These are phyloP conservation scores for Macheiramphus alcinus DNA, from an alignment of 2,113 vertebrate genomes.

Conservation along the genomic window DNA sequence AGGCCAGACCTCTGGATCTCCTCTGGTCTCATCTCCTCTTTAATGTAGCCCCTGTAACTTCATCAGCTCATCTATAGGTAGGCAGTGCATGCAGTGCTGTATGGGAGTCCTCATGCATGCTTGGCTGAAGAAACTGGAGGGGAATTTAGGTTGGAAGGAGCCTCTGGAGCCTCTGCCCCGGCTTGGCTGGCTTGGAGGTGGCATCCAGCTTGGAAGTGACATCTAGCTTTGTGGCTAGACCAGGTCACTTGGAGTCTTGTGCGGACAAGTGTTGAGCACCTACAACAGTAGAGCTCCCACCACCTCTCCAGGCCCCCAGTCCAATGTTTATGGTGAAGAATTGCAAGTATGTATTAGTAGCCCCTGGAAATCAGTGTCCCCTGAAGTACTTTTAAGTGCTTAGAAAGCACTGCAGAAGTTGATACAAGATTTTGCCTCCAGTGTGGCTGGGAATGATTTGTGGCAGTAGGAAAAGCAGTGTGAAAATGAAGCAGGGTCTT, in stretches of 20 bases:
- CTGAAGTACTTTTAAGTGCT: neutral
- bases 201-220: neutral
- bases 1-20: neutral
- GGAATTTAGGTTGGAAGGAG: neutral
- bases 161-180: neutral
- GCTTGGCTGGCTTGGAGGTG: neutral
- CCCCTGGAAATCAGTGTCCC: neutral
- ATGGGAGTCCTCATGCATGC: rapidly evolving
- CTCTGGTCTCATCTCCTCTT: neutral
- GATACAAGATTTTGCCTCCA: neutral
- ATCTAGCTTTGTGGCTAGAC: neutral
- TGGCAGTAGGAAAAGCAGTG: neutral
- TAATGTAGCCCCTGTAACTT: neutral
- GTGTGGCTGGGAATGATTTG: neutral
- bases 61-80: neutral
- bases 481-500: neutral
- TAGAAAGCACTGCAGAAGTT: neutral
- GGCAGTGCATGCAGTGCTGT: neutral
- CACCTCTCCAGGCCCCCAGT: too few species aligned
- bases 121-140: neutral
- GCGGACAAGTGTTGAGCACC: neutral
- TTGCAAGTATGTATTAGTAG: neutral
- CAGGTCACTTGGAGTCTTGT: rapidly evolving
- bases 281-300: neutral
- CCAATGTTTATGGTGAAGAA: neutral